phyloP scores from a whole-genome alignment of 2,888 invertebrate genomes.

The Eristalinus aeneus region DNA sequence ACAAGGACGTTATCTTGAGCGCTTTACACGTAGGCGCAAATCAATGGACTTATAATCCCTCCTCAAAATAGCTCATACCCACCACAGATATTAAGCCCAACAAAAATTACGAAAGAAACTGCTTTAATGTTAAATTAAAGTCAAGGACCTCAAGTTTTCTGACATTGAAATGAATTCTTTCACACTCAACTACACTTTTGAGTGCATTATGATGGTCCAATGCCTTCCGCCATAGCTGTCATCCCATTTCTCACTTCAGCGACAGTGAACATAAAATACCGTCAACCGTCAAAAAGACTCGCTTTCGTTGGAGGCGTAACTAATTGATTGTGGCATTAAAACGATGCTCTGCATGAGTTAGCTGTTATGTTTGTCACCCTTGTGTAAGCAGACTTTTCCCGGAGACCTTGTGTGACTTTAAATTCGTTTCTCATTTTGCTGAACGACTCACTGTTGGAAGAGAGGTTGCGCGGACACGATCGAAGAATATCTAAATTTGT shows the following conservation, averaged over 20 bases:
- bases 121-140: not conserved
- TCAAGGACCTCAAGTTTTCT: not conserved
- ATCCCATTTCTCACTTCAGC: conserved; percentile 46
- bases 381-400: not conserved
- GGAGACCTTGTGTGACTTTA: conserved; percentile 18
- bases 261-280: conserved; percentile 48
- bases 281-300: conserved; percentile 45
- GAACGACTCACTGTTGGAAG: conserved; percentile 22
- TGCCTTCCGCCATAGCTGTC: not conserved
- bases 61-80: too few relatives aligned
- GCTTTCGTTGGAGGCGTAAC: conserved; percentile 65
- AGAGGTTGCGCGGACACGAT: conserved; percentile 22
- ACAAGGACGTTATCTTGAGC: too few relatives aligned
- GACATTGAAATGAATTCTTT: not conserved
- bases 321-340: conserved; percentile 49
- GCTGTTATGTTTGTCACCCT: not conserved
- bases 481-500: conserved; percentile 1
- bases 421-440: conserved; percentile 15
- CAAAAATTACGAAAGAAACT: not conserved
- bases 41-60: too few relatives aligned
- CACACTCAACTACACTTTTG: not conserved
- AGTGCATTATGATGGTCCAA: not conserved
- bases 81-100: too few relatives aligned
- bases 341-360: conserved; percentile 17
- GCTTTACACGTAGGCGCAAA: too few relatives aligned